Evolutionary conservation across 2,113 vertebrate species (phyloP), one percentile per base, ranked within the genome.

Genomic region (Stictonetta naevosa): DNA sequence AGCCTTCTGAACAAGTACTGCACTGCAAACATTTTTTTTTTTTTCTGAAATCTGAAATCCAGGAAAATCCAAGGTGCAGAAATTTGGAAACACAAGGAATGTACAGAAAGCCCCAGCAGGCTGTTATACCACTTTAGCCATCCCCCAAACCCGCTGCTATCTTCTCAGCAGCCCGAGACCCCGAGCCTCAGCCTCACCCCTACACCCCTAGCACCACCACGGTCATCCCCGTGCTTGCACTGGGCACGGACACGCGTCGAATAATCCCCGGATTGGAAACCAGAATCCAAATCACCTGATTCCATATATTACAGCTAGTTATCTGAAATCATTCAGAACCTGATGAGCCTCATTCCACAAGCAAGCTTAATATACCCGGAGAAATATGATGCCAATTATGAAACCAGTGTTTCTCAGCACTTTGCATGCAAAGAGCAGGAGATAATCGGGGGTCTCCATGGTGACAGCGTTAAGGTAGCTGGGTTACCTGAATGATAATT

Each of bases 361-460:
- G 29, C 5, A 5, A 89, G 26, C 33, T 71, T 10, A 5, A 42
- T 2, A 31, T 1, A 75, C 56, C 73, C 80, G 13, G 52, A 59
- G 95, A 92, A 72, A 8, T 3, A 82, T 4, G 92, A 44, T 50
- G 81, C 86, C 92, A 89, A 42, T 82, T 17, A 85, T 11, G 58
- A 36, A 79, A 50, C 23, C 34, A 17, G 76, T 40, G 82, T 3
- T 66, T 34, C 23, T 72, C 87, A 59, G 92, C 85, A 52, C 23
- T 90, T 50, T 34, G 84, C 85, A 66, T 48, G 79, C 59, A 13
- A 74, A 22, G 94, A 81, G 87, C n/a, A 44, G 83, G 10, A 84
- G 71, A 38, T 80, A 52, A 42, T 46, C 58, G 46, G 88, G 67
- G 86, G 86, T 93, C 93, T 95, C 95, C 88, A 93, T 92, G 92